Base-by-base conservation (phyloP, 2,113 vertebrate species). In the Cyrtonyx montezumae region DNA sequence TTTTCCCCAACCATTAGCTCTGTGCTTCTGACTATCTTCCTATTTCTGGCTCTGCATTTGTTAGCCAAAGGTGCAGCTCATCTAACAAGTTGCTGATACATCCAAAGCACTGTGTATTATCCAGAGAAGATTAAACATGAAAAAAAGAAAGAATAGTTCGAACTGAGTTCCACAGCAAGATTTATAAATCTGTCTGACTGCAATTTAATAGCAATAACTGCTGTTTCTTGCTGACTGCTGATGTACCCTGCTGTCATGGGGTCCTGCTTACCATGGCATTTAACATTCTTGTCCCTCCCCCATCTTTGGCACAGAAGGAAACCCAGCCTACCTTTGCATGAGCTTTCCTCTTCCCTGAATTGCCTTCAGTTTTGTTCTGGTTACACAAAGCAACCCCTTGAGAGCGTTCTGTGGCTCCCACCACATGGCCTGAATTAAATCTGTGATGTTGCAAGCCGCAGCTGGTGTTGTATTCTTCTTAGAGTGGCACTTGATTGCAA, bases 11-110 rank as follows among this genome's bases (percentile, higher is more conserved):
- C 34, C 55, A 70, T 36, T 5, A 70, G 8, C 80, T 90, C 42
- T 59, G 19, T 16, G 34, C 65, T 80, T 20, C 25, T 34, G 56
- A 5, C 79, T 87, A 73, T 56, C 25, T 28, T 40, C 53, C 53
- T 61, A 1, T 61, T 89, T 17, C 48, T 51, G 46, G 18, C 48
- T 70, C 48, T 62, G 17, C 0, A 0, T 62, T 82, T 89, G 70
- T 89, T 81, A 76, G 89, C 78, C 75, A 25, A 91, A 96, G 75
- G 58, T 42, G 63, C 70, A 88, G 91, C 89, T 93, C 3, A 1
- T 2, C 62, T 49, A 40, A n/a, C 0, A 1, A 68, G 46, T 40
- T 62, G 55, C 73, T 63, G 76, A 32, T 42, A 3, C 46, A 75
- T 75, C 43, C 13, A 36, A 68, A 87, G 66, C 43, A 14, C 25